Base-by-base conservation (phyloP, 2,888 invertebrate genomes). In the Hydropsyche betteni region DNA sequence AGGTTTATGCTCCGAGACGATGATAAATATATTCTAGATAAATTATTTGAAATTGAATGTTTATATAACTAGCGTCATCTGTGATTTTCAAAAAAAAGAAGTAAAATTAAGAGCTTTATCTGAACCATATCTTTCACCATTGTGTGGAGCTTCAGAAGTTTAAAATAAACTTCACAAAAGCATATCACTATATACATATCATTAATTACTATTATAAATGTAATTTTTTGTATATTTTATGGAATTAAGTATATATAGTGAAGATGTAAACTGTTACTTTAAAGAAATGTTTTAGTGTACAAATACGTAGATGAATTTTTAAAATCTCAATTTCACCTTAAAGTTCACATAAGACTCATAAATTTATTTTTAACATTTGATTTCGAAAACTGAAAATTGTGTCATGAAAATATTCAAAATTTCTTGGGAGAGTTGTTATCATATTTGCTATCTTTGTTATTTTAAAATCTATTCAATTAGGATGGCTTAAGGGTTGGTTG, bases 21-120 rank as follows among this genome's bases (percentile, higher is more conserved):
- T 44, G 44, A 44, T 44, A 44, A 44, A 44, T 44, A 44, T 44
- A 44, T 44, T 44, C 44, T 44, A 44, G 44, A 44, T 44, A 44
- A 6, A 44, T 44, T 44, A 44, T 44, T 44, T 44, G 44, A 58
- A 24, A 64, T 34, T 64, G 64, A 64, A 64, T 44, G 34, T 64
- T 64, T 64, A 58, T 61, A 61, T 12, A 64, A 64, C 64, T 64
- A 64, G 36, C 34, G 34, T 64, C 64, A 64, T 64, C 64, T 64
- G 64, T 64, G 64, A 64, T 64, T 64, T 64, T 64, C 64, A 34
- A 64, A 64, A 24, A 24, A 44, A 44, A 44, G 34, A 64, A 34
- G 64, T 64, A 33, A 64, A 64, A 64, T 64, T 64, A 64, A 64
- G 64, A 64, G 64, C 64, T 64, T 64, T 64, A 64, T 64, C 64